Conservation (phyloP, 2,888 invertebrate genomes). For the Craniophora ligustri region DNA sequence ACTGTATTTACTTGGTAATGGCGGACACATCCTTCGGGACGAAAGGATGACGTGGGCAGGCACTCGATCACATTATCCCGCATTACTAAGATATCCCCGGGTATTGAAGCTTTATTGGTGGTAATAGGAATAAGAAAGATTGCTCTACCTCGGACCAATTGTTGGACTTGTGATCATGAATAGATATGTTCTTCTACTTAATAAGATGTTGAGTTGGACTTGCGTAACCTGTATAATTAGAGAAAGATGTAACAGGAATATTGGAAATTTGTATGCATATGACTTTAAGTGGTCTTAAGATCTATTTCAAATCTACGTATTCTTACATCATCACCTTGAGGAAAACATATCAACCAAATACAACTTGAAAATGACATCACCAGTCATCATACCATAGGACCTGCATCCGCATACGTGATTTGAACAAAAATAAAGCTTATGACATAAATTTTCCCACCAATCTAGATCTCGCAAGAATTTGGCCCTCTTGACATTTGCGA, state of each 20-base stretch:
- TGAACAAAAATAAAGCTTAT: slow-evolving; percentile 13
- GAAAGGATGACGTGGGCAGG: slow-evolving; percentile 32
- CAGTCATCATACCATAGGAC: slow-evolving; percentile 14
- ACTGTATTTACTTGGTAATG: slow-evolving; percentile 32
- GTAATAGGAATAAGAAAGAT: slow-evolving; percentile 18
- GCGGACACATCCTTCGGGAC: slow-evolving; percentile 40
- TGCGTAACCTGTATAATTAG: too few species aligned
- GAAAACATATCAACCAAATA: slow-evolving; percentile 15
- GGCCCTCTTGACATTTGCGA: slow-evolving; percentile 6
- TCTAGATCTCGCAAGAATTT: slow-evolving; percentile 10
- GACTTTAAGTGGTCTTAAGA: slow-evolving; percentile 22
- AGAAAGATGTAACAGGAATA: too few species aligned
- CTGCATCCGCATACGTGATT: slow-evolving; percentile 31
- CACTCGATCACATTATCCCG: slow-evolving; percentile 48
- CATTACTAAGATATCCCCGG: slow-evolving; percentile 35
- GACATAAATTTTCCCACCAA: slow-evolving; percentile 2
- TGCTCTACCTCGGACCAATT: not conserved
- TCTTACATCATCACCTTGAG: slow-evolving; percentile 35
- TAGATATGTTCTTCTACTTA: too few species aligned
- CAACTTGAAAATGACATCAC: slow-evolving; percentile 41
- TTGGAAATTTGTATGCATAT: not conserved
- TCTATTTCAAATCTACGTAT: not conserved
- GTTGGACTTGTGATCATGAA: too few species aligned
- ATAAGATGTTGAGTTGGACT: too few species aligned
- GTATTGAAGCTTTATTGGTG: slow-evolving; percentile 11